These are phyloP conservation scores for Eremobia ochroleuca DNA, from an alignment of 2,888 invertebrate species.

Conservation along the genomic window DNA sequence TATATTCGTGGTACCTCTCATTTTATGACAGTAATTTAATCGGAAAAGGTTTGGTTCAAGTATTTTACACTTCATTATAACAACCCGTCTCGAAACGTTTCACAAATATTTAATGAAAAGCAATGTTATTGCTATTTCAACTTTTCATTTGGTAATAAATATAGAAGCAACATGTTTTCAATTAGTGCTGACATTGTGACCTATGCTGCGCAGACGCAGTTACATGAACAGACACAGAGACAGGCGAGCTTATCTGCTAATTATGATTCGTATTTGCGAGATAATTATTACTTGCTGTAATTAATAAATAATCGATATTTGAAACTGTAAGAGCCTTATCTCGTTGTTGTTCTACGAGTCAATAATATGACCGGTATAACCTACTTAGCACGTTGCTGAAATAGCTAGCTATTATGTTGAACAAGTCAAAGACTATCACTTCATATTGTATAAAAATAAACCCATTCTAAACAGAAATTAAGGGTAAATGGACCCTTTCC, in stretches of 20 bases:
- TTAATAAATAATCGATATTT: constrained; percentile 5
- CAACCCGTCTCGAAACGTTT: constrained; percentile 24
- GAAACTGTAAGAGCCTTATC: background rate
- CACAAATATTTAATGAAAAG: constrained; percentile 32
- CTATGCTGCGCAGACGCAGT: constrained; percentile 15
- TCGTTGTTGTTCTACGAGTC: background rate
- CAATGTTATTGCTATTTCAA: constrained; percentile 28
- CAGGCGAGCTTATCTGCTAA: constrained; percentile 28
- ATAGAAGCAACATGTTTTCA: constrained; percentile 43
- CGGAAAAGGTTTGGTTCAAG: constrained; percentile 22
- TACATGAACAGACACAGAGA: background rate
- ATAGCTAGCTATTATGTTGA: background rate
- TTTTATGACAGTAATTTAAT: constrained; percentile 23
- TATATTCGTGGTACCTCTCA: constrained; percentile 21
- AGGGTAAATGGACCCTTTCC: constrained; percentile 32
- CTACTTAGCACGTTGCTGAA: background rate
- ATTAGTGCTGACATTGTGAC: constrained; percentile 44
- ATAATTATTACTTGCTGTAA: constrained; percentile 11
- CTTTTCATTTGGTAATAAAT: constrained; percentile 52
- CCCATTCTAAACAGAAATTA: constrained; percentile 1
- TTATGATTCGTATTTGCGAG: constrained; percentile 33
- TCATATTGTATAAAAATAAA: background rate
- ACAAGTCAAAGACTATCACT: background rate
- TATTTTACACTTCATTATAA: constrained; percentile 37
- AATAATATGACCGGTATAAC: background rate